A percentile compares a stretch with the other conserved stretches of the same genome.
phyloP scores from a whole-genome alignment of 2,797 vertebrate genomes.

The Apogon hyalosoma region DNA sequence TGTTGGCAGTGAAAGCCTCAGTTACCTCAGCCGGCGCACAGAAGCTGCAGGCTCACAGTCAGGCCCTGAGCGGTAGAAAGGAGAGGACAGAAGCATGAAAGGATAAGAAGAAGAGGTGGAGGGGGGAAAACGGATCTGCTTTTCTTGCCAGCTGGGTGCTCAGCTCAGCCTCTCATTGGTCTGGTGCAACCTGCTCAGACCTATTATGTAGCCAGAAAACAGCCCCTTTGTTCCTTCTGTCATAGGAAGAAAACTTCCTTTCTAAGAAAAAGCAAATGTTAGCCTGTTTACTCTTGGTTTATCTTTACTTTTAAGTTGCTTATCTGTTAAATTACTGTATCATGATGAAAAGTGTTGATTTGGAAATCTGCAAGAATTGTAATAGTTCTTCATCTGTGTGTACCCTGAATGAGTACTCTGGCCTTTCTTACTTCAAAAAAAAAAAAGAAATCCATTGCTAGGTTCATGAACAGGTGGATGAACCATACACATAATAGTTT shows the following conservation, averaged over 20 bases:
- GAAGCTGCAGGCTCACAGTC: constrained; percentile 53
- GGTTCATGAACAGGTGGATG: no score
- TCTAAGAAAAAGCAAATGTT: constrained; percentile 7
- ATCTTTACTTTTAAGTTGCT: neutral
- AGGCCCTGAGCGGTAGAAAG: constrained; percentile 27
- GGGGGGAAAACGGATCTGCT: constrained; percentile 20
- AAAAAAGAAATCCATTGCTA: no score
- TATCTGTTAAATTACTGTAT: neutral
- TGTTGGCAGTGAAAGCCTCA: constrained; percentile 51
- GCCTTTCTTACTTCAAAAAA: no score
- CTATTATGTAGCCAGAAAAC: constrained; percentile 37
- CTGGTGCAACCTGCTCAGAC: constrained; percentile 56
- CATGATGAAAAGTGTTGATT: no score
- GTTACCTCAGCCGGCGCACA: constrained; percentile 50
- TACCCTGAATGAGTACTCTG: no score
- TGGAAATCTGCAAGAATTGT: no score
- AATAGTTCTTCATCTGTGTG: no score
- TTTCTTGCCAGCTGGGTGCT: constrained; percentile 63
- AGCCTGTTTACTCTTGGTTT: neutral
- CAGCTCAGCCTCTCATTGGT: constrained; percentile 43
- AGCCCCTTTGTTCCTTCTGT: constrained; percentile 42
- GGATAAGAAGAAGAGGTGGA: constrained; percentile 28
- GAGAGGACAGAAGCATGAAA: constrained; percentile 37
- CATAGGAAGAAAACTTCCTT: constrained; percentile 30
- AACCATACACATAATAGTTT: no score